Base-by-base conservation (phyloP, 2,113 vertebrate species). In the Chloropsis cyanopogon region DNA sequence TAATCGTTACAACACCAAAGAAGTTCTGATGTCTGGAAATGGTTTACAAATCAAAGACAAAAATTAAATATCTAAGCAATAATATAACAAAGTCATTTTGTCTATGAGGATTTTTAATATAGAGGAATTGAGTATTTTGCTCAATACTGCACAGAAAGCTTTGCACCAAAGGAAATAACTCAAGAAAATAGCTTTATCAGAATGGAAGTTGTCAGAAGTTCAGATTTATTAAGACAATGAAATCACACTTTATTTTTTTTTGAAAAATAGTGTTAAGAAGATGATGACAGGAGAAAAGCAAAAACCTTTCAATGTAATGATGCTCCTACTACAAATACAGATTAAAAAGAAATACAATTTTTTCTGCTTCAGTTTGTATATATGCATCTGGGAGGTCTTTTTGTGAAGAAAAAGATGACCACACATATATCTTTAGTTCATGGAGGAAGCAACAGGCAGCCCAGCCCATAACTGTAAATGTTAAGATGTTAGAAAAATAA, bases 231-330 rank as follows among this genome's bases (percentile, higher is more conserved):
- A 47, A 60, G 20, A 82, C 5, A 7, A 75, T 37, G 19, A 75
- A 70, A 70, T 35, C 41, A 49, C 17, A 61, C 4, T 44, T 31
- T 11, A 14, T 52, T 76, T 86, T 17, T 86, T 17, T 17, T 11
- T 2, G 12, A 14, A 16, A 18, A 72, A 29, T 0, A 50, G 4
- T 24, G 4, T 9, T 20, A 64, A 59, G 6, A 82, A 5, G 33
- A 82, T 49, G 24, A 37, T 33, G 7, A 73, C 9, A 53, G 49
- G 33, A 82, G 64, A 65, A 87, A 19, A 14, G 4, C 18, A 79
- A 25, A 35, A 54, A 9, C 24, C 39, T 68, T n/a, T 47, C 60
- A 47, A 44, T 41, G 14, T 15, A 88, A 63, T 26, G 17, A 63
- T 10, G 33, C n/a, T 88, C 76, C 57, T 68, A 28, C 44, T 82